Evolutionary conservation across 1,140 invertebrate genomes (phyloP), one percentile per base, ranked within the genome.

Genomic region (Glossosoma conforme): DNA sequence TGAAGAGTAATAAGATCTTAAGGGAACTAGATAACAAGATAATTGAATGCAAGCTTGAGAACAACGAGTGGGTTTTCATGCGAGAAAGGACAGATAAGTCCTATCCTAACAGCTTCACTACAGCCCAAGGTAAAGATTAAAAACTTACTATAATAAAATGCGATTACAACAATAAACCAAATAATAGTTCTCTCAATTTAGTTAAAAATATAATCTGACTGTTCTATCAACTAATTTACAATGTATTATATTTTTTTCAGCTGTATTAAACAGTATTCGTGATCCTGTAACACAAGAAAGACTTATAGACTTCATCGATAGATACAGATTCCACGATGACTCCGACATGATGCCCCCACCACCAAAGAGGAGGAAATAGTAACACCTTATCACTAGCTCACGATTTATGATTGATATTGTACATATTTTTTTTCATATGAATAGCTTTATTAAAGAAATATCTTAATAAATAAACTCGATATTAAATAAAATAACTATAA

Each of bases 11-110:
- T 0, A 93, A 90, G 68, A 76, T 79, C 1, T 62, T 97, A 1
- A 85, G 84, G 55, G 77, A 89, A 37, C 71, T 93, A 28, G 78
- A 99, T 69, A 87, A 88, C 58, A 97, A 97, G 73, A 99, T 99
- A 36, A 86, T 99, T 28, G 97, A 99, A 75, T 99, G 97, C 69
- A 89, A 86, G 61, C 84, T 72, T 60, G 80, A 86, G 24, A 77
- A 83, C 35, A 74, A 77, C 21, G 67, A 81, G 51, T 99, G 97
- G 97, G 79, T 87, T 33, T 97, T 96, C 64, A 93, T 99, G 90
- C 79, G 96, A 41, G 90, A 96, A 68, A 77, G 97, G 62, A 96
- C 88, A 0, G 97, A 99, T 68, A 99, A 99, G 74, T 94, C 91
- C 1, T 93, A 87, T 71, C 96, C 97, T 1, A 99, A 99, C 71